Conservation (phyloP, 2,797 vertebrate species). For the Pyrrhura leucotis region DNA sequence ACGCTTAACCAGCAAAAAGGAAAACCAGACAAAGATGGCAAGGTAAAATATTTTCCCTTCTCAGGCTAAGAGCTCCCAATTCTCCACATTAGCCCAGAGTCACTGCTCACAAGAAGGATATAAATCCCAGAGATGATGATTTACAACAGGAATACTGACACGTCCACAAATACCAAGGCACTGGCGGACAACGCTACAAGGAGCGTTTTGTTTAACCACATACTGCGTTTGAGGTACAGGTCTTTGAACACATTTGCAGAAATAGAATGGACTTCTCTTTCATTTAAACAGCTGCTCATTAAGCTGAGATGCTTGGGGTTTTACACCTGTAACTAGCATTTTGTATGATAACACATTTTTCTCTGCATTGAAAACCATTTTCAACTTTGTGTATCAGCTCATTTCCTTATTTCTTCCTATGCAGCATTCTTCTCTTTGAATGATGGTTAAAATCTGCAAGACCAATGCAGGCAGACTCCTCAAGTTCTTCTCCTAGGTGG, state of each 20-base stretch:
- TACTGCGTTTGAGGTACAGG: background rate
- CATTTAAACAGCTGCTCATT: background rate
- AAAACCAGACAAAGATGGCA: background rate
- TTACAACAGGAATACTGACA: constrained; percentile 35
- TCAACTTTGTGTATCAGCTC: background rate
- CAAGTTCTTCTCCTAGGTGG: background rate
- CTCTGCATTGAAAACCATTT: background rate
- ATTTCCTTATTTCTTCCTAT: background rate
- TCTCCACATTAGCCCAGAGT: background rate
- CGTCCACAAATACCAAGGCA: constrained; percentile 5
- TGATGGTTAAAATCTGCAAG: background rate
- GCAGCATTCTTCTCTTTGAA: background rate
- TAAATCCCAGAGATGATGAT: constrained; percentile 23
- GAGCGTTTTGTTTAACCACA: background rate
- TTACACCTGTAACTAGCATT: background rate
- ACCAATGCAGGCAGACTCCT: background rate
- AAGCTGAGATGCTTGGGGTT: background rate
- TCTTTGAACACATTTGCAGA: background rate
- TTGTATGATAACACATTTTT: background rate
- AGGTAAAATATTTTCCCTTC: background rate
- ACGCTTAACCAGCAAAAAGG: background rate
- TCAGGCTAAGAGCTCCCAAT: background rate
- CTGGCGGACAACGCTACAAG: background rate
- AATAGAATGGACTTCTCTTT: background rate
- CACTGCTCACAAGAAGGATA: background rate